phyloP scores from a whole-genome alignment of 2,888 invertebrate genomes.

The Machimus rusticus region DNA sequence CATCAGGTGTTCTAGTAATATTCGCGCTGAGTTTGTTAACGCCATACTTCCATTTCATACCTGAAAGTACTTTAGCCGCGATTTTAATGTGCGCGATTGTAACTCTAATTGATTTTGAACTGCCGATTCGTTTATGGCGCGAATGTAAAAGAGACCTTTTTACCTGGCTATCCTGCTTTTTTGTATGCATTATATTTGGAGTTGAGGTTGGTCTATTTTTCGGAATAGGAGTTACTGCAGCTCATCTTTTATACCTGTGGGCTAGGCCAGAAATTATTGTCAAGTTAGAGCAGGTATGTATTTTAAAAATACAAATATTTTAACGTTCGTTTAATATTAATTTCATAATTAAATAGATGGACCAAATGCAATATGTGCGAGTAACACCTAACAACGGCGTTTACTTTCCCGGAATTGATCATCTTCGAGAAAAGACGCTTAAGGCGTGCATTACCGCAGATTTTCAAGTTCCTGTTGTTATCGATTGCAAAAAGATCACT shows the following conservation, averaged over 20 bases:
- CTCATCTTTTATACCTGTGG: slow-evolving; percentile 72
- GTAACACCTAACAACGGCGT: slow-evolving; percentile 74
- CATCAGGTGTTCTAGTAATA: slow-evolving; percentile 78
- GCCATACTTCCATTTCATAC: slow-evolving; percentile 88
- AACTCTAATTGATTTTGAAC: slow-evolving; percentile 65
- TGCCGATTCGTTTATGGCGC: slow-evolving; percentile 67
- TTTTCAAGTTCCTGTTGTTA: slow-evolving; percentile 65
- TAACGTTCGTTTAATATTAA: background rate
- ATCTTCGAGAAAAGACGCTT: slow-evolving; percentile 67
- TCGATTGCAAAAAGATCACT: slow-evolving; percentile 73
- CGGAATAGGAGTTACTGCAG: slow-evolving; percentile 72
- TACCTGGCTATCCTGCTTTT: slow-evolving; percentile 73
- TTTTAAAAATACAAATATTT: background rate
- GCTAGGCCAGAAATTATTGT: slow-evolving; percentile 68
- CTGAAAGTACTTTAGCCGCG: slow-evolving; percentile 83
- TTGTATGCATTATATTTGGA: slow-evolving; percentile 72
- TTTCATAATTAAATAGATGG: slow-evolving; percentile 57
- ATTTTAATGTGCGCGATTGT: slow-evolving; percentile 88
- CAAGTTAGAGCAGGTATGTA: slow-evolving; percentile 56
- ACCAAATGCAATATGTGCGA: slow-evolving; percentile 67
- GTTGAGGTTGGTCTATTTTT: slow-evolving; percentile 83
- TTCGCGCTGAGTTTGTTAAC: slow-evolving; percentile 85
- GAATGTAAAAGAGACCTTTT: slow-evolving; percentile 70
- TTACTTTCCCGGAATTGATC: slow-evolving; percentile 77
- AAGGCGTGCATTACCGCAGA: slow-evolving; percentile 65